Base-by-base conservation (phyloP, 2,888 invertebrate genomes). In the Muschampia plurimacula region DNA sequence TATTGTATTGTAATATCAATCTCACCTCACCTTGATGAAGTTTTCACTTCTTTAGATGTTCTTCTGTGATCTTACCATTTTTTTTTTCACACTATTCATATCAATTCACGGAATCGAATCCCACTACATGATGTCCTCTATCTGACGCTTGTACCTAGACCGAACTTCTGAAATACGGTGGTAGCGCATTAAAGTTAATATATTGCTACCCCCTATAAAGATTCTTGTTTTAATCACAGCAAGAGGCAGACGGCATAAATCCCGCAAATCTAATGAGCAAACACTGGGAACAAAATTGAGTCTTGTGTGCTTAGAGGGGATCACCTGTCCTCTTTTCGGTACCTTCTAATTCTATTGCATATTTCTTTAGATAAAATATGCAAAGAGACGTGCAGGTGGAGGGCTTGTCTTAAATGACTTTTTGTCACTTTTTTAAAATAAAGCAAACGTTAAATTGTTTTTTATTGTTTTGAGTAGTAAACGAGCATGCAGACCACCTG, bases 231-330 rank as follows among this genome's bases (percentile, higher is more conserved):
- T 71, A 71, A 71, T 71, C 60, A 71, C 49, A 59, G 49, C 65
- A 28, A 66, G 71, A 66, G 71, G 69, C 65, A 59, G 64, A 46
- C 57, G 46, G 60, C 69, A 32, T 63, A 69, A 75, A 76, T 73
- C 72, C 75, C 72, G 74, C 78, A 77, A 81, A 83, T 84, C 80
- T 84, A 83, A 85, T 83, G 84, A 83, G 79, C 85, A 86, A 84
- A 86, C 84, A 83, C 67, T 46, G 57, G 57, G 76, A 73, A 75
- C 46, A 49, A 79, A 75, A 82, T 82, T 75, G 78, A 82, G 83
- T 79, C 82, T 81, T 76, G 70, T 80, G 83, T 84, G 78, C 81
- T 77, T 78, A 80, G 74, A 69, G 76, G 74, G 75, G 41, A 28
- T 70, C 72, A 73, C 73, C 65, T 66, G 71, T 66, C 75, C 74